These are phyloP conservation scores for Eleutherodactylus coqui DNA, from an alignment of 2,797 vertebrate species.

Conservation along the genomic window DNA sequence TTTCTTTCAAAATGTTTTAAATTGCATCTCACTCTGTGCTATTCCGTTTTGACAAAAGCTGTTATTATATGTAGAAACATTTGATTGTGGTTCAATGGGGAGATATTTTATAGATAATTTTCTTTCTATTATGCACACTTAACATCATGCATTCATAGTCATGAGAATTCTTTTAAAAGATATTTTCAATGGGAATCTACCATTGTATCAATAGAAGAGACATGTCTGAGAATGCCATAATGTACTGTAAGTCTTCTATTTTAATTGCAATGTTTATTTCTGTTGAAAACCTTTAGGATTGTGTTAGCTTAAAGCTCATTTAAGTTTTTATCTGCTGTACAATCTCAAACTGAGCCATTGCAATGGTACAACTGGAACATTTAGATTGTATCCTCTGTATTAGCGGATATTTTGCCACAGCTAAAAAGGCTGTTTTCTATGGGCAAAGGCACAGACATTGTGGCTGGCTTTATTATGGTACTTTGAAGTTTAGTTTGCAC, in stretches of 20 bases:
- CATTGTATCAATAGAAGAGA: slow-evolving; percentile 44
- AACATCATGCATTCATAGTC: slow-evolving; percentile 27
- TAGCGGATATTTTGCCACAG: neutral
- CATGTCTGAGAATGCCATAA: slow-evolving; percentile 32
- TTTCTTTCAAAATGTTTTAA: slow-evolving; percentile 31
- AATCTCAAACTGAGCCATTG: neutral
- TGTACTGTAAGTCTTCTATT: slow-evolving; percentile 37
- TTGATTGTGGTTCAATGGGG: slow-evolving; percentile 42
- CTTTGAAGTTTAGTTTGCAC: neutral
- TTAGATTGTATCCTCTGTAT: neutral
- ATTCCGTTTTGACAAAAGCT: slow-evolving; percentile 34
- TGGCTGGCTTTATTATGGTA: neutral
- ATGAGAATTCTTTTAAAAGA: slow-evolving; percentile 25
- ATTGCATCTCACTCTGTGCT: slow-evolving; percentile 32
- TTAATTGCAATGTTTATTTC: slow-evolving; percentile 47
- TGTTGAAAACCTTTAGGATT: slow-evolving; percentile 27
- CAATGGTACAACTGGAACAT: neutral
- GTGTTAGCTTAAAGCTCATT: neutral
- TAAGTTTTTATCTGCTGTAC: slow-evolving; percentile 34
- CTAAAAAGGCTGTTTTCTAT: neutral
- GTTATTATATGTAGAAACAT: slow-evolving; percentile 34
- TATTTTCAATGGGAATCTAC: slow-evolving; percentile 30
- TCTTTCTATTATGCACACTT: slow-evolving; percentile 36
- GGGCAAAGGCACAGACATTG: neutral
- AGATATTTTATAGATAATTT: slow-evolving; percentile 43